A percentile compares a stretch with the other conserved stretches of the same genome.
These are phyloP conservation scores for Macropodus opercularis DNA, from an alignment of 2,797 vertebrate genomes.

Conservation along the genomic window DNA sequence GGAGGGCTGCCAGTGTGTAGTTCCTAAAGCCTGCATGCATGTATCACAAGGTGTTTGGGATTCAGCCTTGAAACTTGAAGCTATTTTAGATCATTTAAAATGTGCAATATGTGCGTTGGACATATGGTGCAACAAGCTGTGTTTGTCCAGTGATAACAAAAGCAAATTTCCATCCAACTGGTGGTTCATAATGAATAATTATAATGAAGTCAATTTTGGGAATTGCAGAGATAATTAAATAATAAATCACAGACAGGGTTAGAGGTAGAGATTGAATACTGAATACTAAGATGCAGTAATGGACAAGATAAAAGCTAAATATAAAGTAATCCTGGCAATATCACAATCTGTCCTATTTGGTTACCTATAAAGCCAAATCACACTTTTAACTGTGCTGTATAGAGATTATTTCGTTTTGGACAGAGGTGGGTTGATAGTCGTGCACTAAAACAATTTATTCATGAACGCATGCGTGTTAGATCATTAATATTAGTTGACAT, in stretches of 20 bases:
- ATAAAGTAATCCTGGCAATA: slow-evolving; percentile 12
- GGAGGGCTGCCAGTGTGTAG: not conserved
- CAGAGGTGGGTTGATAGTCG: slow-evolving; percentile 1
- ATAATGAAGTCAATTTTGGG: not conserved
- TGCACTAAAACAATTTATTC: slow-evolving; percentile 50
- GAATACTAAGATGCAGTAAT: too few relatives aligned
- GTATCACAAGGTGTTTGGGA: slow-evolving; percentile 55
- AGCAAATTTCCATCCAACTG: not conserved
- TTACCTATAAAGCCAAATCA: slow-evolving; percentile 15
- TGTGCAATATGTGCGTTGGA: slow-evolving; percentile 68
- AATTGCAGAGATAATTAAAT: not conserved
- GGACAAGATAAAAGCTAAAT: too few relatives aligned
- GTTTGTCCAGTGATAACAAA: slow-evolving; percentile 18
- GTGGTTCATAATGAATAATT: not conserved
- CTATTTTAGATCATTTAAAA: slow-evolving; percentile 29
- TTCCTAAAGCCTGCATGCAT: slow-evolving; percentile 33
- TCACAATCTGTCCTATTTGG: not conserved
- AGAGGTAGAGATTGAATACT: not conserved
- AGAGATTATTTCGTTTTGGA: slow-evolving; percentile 31
- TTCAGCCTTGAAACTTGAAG: slow-evolving; percentile 65
- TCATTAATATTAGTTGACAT: slow-evolving; percentile 18
- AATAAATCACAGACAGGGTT: slow-evolving; percentile 12
- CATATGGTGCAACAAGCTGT: slow-evolving; percentile 34
- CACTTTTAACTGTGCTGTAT: slow-evolving; percentile 1
- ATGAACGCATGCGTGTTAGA: slow-evolving; percentile 10